Evolutionary conservation across 2,888 invertebrate species (phyloP).

Genomic region (Perithous albicinctus): DNA sequence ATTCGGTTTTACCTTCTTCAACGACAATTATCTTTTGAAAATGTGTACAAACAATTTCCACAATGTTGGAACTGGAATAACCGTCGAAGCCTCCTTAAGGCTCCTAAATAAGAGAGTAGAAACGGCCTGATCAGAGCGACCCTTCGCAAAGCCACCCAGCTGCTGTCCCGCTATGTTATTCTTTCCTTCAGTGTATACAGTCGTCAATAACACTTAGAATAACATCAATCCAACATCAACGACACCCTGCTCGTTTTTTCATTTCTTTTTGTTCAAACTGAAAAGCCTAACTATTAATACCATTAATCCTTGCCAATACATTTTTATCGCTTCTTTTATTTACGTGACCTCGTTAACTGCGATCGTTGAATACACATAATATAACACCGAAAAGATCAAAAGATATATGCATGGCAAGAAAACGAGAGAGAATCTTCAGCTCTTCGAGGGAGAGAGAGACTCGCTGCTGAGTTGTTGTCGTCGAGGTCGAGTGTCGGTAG

Average conservation of each 20-base stretch:
- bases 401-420: neutral
- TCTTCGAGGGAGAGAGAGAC: slow-evolving; percentile 4
- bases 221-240: neutral
- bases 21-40: no score
- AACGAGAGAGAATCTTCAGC: no score
- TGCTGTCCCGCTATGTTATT: neutral
- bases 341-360: slow-evolving; percentile 8
- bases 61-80: no score
- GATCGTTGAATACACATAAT: slow-evolving; percentile 9
- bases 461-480: slow-evolving; percentile 41
- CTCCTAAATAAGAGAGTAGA: no score
- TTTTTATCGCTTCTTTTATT: slow-evolving; percentile 16
- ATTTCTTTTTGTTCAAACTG: no score
- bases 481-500: slow-evolving; percentile 55
- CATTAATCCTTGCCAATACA: neutral
- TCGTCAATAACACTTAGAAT: neutral
- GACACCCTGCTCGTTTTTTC: no score
- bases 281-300: slow-evolving; percentile 11
- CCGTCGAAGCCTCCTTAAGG: no score
- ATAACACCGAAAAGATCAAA: slow-evolving; percentile 23
- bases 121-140: neutral
- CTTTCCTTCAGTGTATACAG: neutral
- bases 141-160: neutral
- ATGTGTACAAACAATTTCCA: no score
- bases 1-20: no score